These are phyloP conservation scores for Heliopora coerulea DNA, from an alignment of 92 coral and sea anemone species.

Conservation along the genomic window DNA sequence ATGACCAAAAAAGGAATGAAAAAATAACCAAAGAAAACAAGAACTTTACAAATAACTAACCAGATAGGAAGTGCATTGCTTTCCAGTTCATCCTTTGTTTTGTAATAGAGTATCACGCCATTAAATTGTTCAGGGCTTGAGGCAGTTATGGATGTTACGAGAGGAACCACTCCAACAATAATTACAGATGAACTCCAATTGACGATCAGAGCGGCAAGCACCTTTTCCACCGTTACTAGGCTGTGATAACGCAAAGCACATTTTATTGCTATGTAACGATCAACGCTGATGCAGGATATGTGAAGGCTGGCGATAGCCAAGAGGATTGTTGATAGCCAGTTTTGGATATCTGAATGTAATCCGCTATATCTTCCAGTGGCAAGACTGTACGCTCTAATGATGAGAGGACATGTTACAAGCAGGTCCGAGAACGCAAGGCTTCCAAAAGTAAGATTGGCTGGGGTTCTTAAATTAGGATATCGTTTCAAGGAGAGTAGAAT, in stretches of 20 bases:
- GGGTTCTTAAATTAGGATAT: too few species aligned
- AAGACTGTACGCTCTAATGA: too few species aligned
- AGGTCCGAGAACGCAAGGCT: too few species aligned
- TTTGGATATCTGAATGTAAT: too few species aligned
- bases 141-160: too few species aligned
- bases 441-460: too few species aligned
- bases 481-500: too few species aligned
- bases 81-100: background rate
- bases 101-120: too few species aligned
- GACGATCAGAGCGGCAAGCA: background rate
- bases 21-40: constrained; percentile 8
- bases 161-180: background rate
- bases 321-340: too few species aligned
- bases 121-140: too few species aligned
- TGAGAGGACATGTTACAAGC: too few species aligned
- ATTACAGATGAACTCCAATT: background rate
- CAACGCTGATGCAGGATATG: constrained; percentile 15
- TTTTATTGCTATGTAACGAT: constrained; percentile 16
- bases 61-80: background rate
- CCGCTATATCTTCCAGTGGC: too few species aligned
- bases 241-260: constrained; percentile 8
- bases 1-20: constrained; percentile 5
- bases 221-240: background rate
- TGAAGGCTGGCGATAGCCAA: constrained; percentile 29
- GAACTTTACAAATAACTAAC: background rate